Conservation (phyloP, 2,113 vertebrate species). For the Struthidea cinerea region DNA sequence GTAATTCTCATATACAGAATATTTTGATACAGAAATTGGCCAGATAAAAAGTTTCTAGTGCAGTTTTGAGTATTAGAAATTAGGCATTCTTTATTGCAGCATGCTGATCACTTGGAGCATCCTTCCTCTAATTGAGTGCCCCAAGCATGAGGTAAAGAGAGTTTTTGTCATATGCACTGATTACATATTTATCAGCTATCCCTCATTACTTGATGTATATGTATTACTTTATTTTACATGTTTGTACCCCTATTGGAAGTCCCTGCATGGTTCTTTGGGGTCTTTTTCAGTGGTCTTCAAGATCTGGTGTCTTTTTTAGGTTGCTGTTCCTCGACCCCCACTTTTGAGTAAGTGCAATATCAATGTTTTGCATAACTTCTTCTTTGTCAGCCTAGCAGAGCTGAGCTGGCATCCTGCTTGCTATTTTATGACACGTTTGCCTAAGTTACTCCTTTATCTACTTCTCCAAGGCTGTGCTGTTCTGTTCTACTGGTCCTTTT, state of each 20-base stretch:
- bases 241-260: neutral
- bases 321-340: fast-evolving
- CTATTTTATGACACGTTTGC: neutral
- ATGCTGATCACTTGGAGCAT: neutral
- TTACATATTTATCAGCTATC: neutral
- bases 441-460: neutral
- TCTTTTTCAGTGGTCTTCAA: neutral
- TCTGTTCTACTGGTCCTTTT: neutral
- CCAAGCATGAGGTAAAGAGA: neutral
- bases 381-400: neutral
- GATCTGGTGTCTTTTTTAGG: neutral
- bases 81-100: neutral
- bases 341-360: too few relatives aligned
- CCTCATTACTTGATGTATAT: neutral
- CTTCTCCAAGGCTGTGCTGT: neutral
- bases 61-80: neutral
- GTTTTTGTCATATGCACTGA: neutral
- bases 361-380: neutral
- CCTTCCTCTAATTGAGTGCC: neutral
- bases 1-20: neutral
- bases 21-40: fast-evolving
- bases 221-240: neutral
- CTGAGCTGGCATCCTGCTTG: neutral
- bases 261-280: neutral
- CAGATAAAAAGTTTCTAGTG: neutral